Conservation (phyloP, 2,797 vertebrate species). For the Helicolenus hilgendorfi region DNA sequence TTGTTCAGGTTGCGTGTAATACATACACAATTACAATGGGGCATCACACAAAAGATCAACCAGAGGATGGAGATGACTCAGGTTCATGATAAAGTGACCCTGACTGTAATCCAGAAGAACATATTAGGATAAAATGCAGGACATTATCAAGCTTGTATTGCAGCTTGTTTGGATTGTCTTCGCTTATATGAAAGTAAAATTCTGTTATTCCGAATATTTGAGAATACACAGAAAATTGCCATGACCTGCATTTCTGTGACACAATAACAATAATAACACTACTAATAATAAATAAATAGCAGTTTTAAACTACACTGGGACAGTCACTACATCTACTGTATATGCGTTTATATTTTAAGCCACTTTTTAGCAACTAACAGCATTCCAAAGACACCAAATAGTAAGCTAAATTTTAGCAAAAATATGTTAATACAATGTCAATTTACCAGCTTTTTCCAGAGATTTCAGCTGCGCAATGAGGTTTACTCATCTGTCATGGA, state of each 20-base stretch:
- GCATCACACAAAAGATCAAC: constrained; percentile 39
- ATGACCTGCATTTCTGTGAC: not conserved
- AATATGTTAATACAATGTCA: too few species aligned
- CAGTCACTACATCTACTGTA: too few species aligned
- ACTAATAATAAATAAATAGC: too few species aligned
- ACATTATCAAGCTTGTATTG: not conserved
- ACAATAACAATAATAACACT: not conserved
- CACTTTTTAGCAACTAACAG: too few species aligned
- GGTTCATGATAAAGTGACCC: constrained; percentile 14
- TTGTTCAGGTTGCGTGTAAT: constrained; percentile 35
- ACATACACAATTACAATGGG: constrained; percentile 12
- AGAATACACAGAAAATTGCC: not conserved
- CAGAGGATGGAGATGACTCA: constrained; percentile 2
- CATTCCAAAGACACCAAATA: too few species aligned
- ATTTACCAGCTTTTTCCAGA: too few species aligned
- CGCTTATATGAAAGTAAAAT: not conserved
- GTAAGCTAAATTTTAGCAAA: too few species aligned
- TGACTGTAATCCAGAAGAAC: constrained; percentile 1
- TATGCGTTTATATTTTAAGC: too few species aligned
- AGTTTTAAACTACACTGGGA: too few species aligned
- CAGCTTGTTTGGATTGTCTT: not conserved
- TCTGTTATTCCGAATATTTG: not conserved
- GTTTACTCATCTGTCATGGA: too few species aligned
- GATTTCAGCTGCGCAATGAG: too few species aligned
- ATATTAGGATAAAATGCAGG: constrained; percentile 12